phyloP scores from a whole-genome alignment of 1,140 invertebrate species.

The Myzus persicae region DNA sequence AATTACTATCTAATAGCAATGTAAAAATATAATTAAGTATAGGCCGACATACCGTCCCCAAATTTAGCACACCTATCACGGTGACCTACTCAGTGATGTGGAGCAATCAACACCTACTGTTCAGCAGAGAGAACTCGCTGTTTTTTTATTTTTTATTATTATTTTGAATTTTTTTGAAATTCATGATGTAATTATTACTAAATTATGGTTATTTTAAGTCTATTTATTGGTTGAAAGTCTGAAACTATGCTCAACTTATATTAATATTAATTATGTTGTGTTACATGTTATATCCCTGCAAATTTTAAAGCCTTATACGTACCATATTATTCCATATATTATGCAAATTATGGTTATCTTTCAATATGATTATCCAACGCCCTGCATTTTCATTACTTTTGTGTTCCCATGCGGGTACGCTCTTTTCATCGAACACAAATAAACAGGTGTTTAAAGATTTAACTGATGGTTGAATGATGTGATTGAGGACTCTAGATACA shows the following conservation, averaged over 20 bases:
- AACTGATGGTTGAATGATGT: background rate
- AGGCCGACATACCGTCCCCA: background rate
- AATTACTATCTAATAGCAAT: background rate
- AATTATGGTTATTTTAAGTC: background rate
- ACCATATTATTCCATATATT: slow-evolving; percentile 52
- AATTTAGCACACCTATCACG: background rate
- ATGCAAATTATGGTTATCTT: slow-evolving; percentile 30
- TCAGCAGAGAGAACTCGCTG: background rate
- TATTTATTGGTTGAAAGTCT: background rate
- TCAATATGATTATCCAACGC: slow-evolving; percentile 46
- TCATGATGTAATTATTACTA: background rate
- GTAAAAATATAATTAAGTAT: background rate
- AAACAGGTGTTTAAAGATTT: background rate
- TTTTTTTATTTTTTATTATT: background rate
- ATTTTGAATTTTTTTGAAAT: background rate
- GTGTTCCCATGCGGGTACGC: slow-evolving; percentile 42
- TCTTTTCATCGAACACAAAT: slow-evolving; percentile 38
- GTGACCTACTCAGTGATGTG: background rate
- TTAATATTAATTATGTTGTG: background rate
- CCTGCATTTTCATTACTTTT: slow-evolving; percentile 39
- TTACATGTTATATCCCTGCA: background rate
- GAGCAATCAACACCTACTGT: background rate
- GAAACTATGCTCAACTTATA: background rate
- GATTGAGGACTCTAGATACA: slow-evolving; percentile 16
- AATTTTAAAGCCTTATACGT: background rate